phyloP scores from a whole-genome alignment of 1,140 invertebrate species.

The Brachionus koreanus region DNA sequence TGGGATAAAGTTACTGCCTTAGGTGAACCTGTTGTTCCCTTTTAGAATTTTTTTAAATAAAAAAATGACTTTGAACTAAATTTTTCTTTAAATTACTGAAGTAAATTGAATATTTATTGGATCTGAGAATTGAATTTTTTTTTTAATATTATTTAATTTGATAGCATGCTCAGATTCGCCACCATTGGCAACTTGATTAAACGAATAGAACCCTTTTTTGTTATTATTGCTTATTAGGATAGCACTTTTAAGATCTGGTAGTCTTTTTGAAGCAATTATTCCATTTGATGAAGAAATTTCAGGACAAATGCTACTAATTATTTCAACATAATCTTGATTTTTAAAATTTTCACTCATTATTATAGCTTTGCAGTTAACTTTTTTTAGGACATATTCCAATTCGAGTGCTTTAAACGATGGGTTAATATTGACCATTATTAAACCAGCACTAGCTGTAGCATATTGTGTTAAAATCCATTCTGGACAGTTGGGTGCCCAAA shows the following conservation, averaged over 20 bases:
- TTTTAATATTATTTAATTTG: slow-evolving; percentile 57
- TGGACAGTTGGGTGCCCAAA: slow-evolving; percentile 80
- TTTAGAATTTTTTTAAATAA: not conserved
- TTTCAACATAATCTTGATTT: slow-evolving; percentile 69
- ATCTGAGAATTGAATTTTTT: slow-evolving; percentile 65
- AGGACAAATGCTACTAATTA: slow-evolving; percentile 61
- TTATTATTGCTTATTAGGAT: slow-evolving; percentile 54
- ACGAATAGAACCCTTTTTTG: slow-evolving; percentile 51
- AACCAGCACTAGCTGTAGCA: slow-evolving; percentile 73
- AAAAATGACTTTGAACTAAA: not conserved
- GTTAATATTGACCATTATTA: slow-evolving; percentile 79
- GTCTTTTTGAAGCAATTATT: slow-evolving; percentile 49
- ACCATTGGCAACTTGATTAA: slow-evolving; percentile 53
- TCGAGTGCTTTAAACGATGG: slow-evolving; percentile 74
- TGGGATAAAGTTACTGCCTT: slow-evolving; percentile 82
- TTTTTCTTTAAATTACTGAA: slow-evolving; percentile 60
- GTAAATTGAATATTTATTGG: slow-evolving; percentile 79
- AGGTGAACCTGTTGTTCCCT: slow-evolving; percentile 73
- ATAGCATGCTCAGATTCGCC: slow-evolving; percentile 50
- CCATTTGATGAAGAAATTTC: slow-evolving; percentile 52
- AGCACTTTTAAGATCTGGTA: slow-evolving; percentile 53
- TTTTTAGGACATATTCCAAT: slow-evolving; percentile 73
- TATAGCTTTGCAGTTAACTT: slow-evolving; percentile 71
- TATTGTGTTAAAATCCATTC: slow-evolving; percentile 76
- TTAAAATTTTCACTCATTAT: slow-evolving; percentile 67